Conservation (phyloP, 2,113 vertebrate species). For the Bettongia penicillata region DNA sequence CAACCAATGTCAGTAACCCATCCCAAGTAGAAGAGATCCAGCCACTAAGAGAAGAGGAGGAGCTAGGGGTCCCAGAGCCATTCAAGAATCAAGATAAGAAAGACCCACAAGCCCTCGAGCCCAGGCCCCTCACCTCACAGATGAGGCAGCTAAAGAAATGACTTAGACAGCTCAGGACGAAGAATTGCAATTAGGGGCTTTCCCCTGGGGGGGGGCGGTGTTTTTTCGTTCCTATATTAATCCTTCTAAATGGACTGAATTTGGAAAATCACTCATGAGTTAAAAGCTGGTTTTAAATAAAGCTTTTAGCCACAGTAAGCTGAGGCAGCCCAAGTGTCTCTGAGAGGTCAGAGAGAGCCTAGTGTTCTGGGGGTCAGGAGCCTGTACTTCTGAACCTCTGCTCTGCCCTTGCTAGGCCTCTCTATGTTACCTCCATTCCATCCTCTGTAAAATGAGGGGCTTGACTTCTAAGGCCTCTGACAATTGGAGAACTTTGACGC, state of each 20-base stretch:
- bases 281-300: slow-evolving; percentile 40
- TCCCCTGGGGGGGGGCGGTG: no score
- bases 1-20: background rate
- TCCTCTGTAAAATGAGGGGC: background rate
- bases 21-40: background rate
- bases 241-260: slow-evolving; percentile 31
- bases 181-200: no score
- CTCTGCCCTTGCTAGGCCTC: background rate
- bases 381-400: background rate
- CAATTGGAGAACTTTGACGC: background rate
- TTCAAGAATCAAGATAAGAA: background rate
- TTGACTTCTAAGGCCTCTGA: background rate
- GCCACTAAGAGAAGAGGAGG: background rate
- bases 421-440: background rate
- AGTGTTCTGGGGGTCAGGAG: background rate
- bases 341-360: background rate
- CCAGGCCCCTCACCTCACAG: background rate
- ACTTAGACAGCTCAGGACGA: no score
- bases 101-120: background rate
- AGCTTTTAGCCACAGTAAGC: slow-evolving; percentile 18
- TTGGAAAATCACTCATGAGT: slow-evolving; percentile 48
- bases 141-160: background rate
- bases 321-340: slow-evolving; percentile 26
- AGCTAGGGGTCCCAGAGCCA: background rate
- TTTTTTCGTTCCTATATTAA: slow-evolving; percentile 44